Evolutionary conservation across 2,888 invertebrate species (phyloP), one percentile per base, ranked within the genome.

Genomic region (Euplexia lucipara): DNA sequence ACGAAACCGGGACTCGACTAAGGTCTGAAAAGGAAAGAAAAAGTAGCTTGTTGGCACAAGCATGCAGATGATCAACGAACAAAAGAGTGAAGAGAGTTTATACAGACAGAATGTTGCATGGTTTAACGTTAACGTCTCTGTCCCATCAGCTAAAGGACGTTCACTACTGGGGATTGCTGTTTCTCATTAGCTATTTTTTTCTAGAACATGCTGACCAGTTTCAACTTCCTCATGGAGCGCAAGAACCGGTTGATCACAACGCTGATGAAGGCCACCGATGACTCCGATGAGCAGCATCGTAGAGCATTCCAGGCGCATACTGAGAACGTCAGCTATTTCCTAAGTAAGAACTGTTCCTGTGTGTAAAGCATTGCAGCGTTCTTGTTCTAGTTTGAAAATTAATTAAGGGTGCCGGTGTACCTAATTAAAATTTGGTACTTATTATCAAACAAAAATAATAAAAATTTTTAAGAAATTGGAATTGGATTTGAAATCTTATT

Each of bases 241-340:
- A 98, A 98, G 86, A 96, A 98, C 86, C 94, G 96, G 0, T 95
- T 97, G 0, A 96, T 98, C 41, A 89, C 94, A 5, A 95, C 96
- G 16, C 91, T 98, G 63, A 92, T 97, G 79, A 93, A 92, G 20
- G 97, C 97, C 69, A 92, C 98, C 12, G 96, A 97, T 30, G 96
- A 96, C 76, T 96, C 97, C 0, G 97, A 98, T 84, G 96, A 96
- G 30, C 97, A 98, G 88, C 98, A 98, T 83, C 95, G 96, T 0
- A 96, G 97, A 48, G 96, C 97, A 57, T 97, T 97, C 81, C 97
- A 97, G 73, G 96, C 97, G 0, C 98, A 98, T 83, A 96, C 97
- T 45, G 96, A 97, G 78, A 96, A 96, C 53, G 96, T 98, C 56
- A 96, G 97, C 79, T 95, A 96, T 84, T 96, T 97, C 75, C 95